Evolutionary conservation across 2,888 invertebrate genomes (phyloP), one percentile per base, ranked within the genome.

Genomic region (Apodemia mormo): DNA sequence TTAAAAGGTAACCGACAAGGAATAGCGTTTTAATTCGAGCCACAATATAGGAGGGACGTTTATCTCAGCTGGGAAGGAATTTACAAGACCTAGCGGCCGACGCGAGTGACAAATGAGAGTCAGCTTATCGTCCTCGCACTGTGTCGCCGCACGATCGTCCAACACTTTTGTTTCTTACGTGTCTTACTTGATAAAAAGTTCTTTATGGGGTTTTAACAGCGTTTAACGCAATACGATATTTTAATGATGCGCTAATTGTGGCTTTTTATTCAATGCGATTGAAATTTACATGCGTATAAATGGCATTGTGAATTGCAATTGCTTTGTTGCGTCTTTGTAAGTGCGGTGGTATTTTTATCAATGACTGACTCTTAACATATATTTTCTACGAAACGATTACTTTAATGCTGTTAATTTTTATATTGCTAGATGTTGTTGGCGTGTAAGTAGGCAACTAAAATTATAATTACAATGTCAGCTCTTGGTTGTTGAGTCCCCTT

Each of bases 41-140:
- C 78, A 79, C 82, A 80, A 82, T 83, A 83, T 85, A 79, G 80
- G 82, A 83, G 85, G 80, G 83, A 84, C 82, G 85, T 89, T 88
- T 89, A 90, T 90, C 89, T 87, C 79, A 61, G 61, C 77, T 77
- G 81, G 82, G 82, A 81, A 84, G 85, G 89, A 90, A 92, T 92
- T 87, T 89, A 90, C 91, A 89, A 86, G 89, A 84, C 84, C 82
- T 80, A 82, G 80, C 86, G 83, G 85, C 82, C 83, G 87, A 83
- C 82, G 79, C 81, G 80, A 81, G 89, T 92, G 92, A 92, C 92
- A 92, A 92, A 92, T 92, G 92, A 92, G 87, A 80, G 82, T 79
- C 82, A 72, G 80, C 85, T 90, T 92, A 91, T 90, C 91, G 82
- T 75, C 73, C 77, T 76, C 79, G 80, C 79, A 77, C 79, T 79